Evolutionary conservation across 1,140 invertebrate species (phyloP).

Genomic region (Acyrthosiphon pisum): DNA sequence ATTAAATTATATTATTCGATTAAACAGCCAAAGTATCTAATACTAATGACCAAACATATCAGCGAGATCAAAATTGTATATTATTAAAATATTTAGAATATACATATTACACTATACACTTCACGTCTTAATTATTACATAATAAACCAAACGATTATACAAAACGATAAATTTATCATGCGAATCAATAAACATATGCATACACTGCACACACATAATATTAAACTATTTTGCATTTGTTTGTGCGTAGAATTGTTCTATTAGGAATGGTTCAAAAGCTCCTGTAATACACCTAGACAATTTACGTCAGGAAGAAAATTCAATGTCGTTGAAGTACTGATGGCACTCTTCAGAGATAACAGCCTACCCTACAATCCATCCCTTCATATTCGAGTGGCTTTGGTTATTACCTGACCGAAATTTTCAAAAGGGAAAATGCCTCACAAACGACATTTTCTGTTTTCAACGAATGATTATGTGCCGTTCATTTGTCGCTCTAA

Average conservation of each 20-base stretch:
- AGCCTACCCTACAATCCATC: neutral
- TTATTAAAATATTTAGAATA: neutral
- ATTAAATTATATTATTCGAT: neutral
- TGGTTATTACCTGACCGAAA: neutral
- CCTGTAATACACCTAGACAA: neutral
- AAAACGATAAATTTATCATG: neutral
- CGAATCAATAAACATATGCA: neutral
- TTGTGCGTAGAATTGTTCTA: neutral
- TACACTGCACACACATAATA: neutral
- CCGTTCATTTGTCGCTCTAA: constrained; percentile 51
- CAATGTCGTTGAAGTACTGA: neutral
- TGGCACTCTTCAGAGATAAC: neutral
- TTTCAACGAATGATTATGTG: neutral
- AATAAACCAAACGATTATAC: too few relatives aligned
- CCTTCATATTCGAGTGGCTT: neutral
- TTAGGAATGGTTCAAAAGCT: neutral
- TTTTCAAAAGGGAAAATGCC: neutral
- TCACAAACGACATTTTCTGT: neutral
- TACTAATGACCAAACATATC: neutral
- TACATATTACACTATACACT: neutral
- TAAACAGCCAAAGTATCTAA: neutral
- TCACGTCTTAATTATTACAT: neutral
- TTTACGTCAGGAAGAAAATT: neutral
- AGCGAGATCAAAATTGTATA: neutral
- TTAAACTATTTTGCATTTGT: neutral